phyloP scores from a whole-genome alignment of 1,140 invertebrate genomes.

The Drosophila repletoides region DNA sequence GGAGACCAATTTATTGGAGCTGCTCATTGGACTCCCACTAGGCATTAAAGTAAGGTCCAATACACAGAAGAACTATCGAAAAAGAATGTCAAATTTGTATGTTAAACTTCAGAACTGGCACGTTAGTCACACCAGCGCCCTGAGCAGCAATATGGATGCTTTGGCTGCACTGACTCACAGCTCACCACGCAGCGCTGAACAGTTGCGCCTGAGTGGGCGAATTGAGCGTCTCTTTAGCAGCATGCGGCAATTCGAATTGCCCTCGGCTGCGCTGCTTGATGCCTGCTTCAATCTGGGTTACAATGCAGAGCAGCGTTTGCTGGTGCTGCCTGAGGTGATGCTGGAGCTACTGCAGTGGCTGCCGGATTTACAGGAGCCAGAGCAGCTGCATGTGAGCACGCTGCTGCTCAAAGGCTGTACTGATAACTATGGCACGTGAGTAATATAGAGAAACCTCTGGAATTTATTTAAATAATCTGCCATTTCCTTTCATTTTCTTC shows the following conservation, averaged over 20 bases:
- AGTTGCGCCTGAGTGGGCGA: conserved; percentile 48
- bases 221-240: conserved; percentile 76
- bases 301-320: conserved; percentile 65
- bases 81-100: no score
- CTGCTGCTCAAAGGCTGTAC: conserved; percentile 82
- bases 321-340: conserved; percentile 73
- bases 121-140: conserved; percentile 44
- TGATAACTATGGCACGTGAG: conserved; percentile 82
- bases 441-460: background rate
- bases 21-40: conserved; percentile 63
- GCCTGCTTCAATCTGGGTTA: conserved; percentile 82
- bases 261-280: conserved; percentile 73
- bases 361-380: conserved; percentile 74
- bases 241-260: conserved; percentile 69
- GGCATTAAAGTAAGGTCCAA: conserved; percentile 37
- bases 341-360: conserved; percentile 79
- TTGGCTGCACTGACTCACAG: conserved; percentile 54
- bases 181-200: conserved; percentile 39
- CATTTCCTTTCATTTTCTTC: conserved; percentile 19
- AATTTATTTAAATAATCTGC: background rate
- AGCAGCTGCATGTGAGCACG: conserved; percentile 82
- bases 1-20: conserved; percentile 73
- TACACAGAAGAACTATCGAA: background rate
- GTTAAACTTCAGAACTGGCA: conserved; percentile 65
- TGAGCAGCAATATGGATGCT: conserved; percentile 63